These are phyloP conservation scores for Phaenicophaeus curvirostris DNA, from an alignment of 2,797 vertebrate genomes.

Conservation along the genomic window DNA sequence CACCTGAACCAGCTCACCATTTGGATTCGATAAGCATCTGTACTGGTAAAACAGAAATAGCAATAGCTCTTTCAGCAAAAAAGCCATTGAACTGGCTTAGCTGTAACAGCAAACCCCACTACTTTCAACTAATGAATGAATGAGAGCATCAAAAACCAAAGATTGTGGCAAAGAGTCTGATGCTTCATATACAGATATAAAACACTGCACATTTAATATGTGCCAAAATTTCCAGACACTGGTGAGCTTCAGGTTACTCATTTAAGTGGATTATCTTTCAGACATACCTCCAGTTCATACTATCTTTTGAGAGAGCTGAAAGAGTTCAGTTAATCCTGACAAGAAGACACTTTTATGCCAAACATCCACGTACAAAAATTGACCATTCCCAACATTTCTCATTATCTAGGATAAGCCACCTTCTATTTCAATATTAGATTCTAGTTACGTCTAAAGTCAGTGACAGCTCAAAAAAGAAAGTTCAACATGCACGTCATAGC, in stretches of 20 bases:
- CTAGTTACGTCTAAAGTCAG: neutral
- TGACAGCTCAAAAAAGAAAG: neutral
- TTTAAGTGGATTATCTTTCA: neutral
- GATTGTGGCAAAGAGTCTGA: neutral
- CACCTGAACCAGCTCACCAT: neutral
- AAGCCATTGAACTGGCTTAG: neutral
- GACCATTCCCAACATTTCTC: neutral
- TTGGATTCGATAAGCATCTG: neutral
- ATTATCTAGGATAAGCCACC: neutral
- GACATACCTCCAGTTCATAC: neutral
- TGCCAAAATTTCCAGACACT: neutral
- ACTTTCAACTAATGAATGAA: neutral
- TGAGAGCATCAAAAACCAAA: neutral
- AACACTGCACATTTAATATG: neutral
- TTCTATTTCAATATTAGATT: neutral
- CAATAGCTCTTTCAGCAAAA: neutral
- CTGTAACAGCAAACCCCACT: neutral
- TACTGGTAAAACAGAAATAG: neutral
- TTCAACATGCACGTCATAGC: neutral
- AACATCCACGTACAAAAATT: neutral
- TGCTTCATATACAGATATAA: neutral
- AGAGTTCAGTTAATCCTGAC: neutral
- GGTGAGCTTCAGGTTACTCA: neutral
- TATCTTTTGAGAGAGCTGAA: neutral
- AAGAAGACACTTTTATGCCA: neutral